Percentiles rank a stretch among this genome's conserved stretches.
phyloP scores from a whole-genome alignment of 2,113 vertebrate species.

The Xenopus borealis region DNA sequence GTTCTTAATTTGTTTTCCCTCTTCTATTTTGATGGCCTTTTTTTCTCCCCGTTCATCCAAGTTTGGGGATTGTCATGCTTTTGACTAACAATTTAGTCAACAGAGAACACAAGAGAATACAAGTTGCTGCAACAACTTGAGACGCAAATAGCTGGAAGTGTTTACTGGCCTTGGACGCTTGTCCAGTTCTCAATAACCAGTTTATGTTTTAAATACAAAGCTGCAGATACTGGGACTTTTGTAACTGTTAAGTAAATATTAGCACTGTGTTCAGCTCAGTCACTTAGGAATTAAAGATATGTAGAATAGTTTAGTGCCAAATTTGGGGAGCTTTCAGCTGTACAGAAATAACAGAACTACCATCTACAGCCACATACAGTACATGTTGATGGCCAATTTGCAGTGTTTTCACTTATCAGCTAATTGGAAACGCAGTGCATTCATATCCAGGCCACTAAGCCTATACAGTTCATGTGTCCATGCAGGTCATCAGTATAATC shows the following conservation, averaged over 20 bases:
- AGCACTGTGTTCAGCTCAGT: neutral
- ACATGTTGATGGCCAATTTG: no score
- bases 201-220: neutral
- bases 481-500: no score
- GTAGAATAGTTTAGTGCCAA: no score
- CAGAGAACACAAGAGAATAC: conserved; percentile 22
- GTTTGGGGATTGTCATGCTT: conserved; percentile 35
- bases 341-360: no score
- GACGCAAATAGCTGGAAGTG: conserved; percentile 12
- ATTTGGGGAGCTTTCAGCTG: no score
- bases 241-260: neutral
- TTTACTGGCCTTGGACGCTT: neutral
- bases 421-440: no score
- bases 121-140: conserved; percentile 17
- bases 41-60: conserved; percentile 12
- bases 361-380: no score
- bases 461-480: no score
- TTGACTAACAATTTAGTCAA: conserved; percentile 38
- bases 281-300: no score
- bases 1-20: conserved; percentile 67
- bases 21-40: conserved; percentile 66
- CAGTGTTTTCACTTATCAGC: no score
- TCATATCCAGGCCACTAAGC: no score
- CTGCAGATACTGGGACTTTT: neutral
- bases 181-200: neutral